Evolutionary conservation across 2,888 invertebrate species (phyloP).

Genomic region (Reticulitermes lucifugus): DNA sequence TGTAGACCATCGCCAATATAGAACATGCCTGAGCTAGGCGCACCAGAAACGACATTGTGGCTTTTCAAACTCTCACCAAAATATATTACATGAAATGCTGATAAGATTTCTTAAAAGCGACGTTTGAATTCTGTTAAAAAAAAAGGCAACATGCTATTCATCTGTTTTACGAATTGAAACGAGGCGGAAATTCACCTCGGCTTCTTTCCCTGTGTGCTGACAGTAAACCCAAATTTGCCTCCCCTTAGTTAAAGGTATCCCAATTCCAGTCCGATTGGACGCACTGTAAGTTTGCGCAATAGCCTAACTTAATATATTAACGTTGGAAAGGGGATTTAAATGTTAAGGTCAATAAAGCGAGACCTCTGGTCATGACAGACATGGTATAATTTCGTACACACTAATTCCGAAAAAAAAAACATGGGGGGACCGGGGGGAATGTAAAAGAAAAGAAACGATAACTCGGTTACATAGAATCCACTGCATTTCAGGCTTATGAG

Average conservation of each 20-base stretch:
- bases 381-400: slow-evolving; percentile 23
- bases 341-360: slow-evolving; percentile 33
- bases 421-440: too few relatives aligned
- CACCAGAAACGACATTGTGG: neutral
- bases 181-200: slow-evolving; percentile 14
- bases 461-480: neutral
- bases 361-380: neutral
- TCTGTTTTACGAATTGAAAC: neutral
- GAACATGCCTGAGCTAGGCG: neutral
- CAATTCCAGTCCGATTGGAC: neutral
- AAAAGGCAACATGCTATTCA: neutral
- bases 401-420: neutral
- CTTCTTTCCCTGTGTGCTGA: slow-evolving; percentile 10
- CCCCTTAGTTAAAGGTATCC: slow-evolving; percentile 4
- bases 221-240: neutral
- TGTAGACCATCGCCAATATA: neutral
- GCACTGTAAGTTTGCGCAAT: slow-evolving; percentile 7
- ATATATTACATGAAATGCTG: slow-evolving; percentile 29
- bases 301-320: slow-evolving; percentile 35
- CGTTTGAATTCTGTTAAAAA: neutral
- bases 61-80: neutral
- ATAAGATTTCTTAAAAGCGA: slow-evolving; percentile 23
- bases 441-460: neutral
- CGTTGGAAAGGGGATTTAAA: slow-evolving; percentile 33
- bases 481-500: slow-evolving; percentile 8